These are phyloP conservation scores for Grapholita molesta DNA, from an alignment of 1,140 invertebrate genomes.

Conservation along the genomic window DNA sequence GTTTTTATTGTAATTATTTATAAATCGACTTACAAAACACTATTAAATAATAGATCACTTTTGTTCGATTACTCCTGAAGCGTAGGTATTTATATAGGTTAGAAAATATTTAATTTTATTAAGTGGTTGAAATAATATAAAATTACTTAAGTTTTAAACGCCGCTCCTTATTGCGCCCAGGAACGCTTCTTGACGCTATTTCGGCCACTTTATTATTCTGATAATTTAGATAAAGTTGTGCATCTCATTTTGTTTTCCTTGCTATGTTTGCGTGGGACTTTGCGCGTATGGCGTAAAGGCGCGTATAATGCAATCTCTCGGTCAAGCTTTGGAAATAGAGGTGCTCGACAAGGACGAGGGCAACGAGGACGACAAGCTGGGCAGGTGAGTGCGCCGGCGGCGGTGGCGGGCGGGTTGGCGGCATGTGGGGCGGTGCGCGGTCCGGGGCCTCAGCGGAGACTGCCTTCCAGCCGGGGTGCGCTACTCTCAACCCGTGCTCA, in stretches of 20 bases:
- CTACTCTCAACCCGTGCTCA: not conserved
- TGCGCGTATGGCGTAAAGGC: conserved; percentile 62
- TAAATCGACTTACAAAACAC: not conserved
- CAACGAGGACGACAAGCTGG: conserved; percentile 89
- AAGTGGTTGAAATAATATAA: conserved; percentile 7
- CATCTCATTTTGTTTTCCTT: conserved; percentile 69
- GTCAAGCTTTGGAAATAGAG: conserved; percentile 87
- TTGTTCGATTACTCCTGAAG: not conserved
- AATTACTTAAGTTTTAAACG: not conserved
- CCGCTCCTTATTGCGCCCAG: not conserved
- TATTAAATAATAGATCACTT: not conserved
- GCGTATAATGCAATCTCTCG: conserved; percentile 76
- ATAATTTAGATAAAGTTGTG: conserved; percentile 26
- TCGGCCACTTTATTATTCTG: not conserved
- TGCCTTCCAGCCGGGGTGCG: not conserved
- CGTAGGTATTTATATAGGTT: not conserved
- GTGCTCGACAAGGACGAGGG: conserved; percentile 92
- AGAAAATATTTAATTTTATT: not conserved
- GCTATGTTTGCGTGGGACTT: conserved; percentile 68
- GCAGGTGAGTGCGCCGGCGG: conserved; percentile 82
- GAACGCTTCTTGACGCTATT: not conserved
- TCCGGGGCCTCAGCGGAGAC: too few relatives aligned
- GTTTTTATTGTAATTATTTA: not conserved
- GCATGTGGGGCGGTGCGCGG: not conserved
- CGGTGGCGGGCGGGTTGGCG: not conserved